Evolutionary conservation across 1,140 invertebrate species (phyloP), one percentile per base, ranked within the genome.

Genomic region (Steinernema feltiae): DNA sequence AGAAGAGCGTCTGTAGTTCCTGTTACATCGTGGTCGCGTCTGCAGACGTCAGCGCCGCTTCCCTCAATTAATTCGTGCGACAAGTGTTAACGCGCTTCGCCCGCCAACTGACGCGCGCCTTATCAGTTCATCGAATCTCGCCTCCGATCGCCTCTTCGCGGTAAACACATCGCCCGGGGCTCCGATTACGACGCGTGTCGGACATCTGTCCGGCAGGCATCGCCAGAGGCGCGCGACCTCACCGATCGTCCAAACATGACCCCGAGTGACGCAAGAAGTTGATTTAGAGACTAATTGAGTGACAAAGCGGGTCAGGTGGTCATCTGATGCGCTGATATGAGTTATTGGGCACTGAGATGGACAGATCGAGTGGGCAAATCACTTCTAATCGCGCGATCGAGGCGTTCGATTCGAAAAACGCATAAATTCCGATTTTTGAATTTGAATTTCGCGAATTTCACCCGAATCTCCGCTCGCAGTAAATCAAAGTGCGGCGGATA

Each of bases 241-340:
- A 7, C 24, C 7, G 53, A 15, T 15, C 53, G 15, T 63, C 53
- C 53, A 63, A 63, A 63, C 53, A 63, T 63, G 53, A 63, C 53
- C 53, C n/a, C 53, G 53, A 63, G 53, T 63, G 15, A 27, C 53
- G 53, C 53, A 63, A 63, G 7, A 27, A 3, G 15, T 21, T 63
- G 53, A 63, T 63, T 63, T 63, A 63, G 53, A 27, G 53, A 63
- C 53, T 63, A 63, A 63, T 63, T 63, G 53, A 63, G 53, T 63
- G 53, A 63, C 53, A 63, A 63, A 63, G 53, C 7, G 53, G 53
- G 53, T 63, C 53, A 63, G 53, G 53, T 63, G 53, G 53, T 27
- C 53, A 27, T 63, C 24, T 21, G 53, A 41, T 41, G 35, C 35
- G 35, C 18, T 18, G 53, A 63, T 15, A 17, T 63, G 53, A 63